Base-by-base conservation (phyloP, 2,797 vertebrate genomes). In the Gallirallus australis region DNA sequence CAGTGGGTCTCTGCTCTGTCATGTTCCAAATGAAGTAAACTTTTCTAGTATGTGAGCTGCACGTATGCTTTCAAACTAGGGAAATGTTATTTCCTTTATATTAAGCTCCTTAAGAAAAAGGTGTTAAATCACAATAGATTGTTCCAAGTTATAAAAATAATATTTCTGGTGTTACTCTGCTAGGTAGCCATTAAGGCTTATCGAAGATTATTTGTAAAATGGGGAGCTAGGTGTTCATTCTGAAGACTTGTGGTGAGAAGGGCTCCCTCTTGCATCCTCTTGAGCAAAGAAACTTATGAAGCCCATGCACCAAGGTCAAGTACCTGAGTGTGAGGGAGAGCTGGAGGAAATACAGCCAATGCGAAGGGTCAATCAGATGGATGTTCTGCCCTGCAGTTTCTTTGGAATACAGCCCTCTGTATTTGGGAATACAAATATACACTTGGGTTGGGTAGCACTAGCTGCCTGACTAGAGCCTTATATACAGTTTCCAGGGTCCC, bases 151-250 rank as follows among this genome's bases (percentile, higher is more conserved):
- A 76, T 75, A 86, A 80, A 81, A 89, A 47, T 85, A 68, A 37
- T 89, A 77, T 87, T 80, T 94, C 50, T 57, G 64, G n/a, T 91
- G 79, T 90, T 77, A 80, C 70, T 90, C 85, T 61, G 66, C 81
- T 79, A 86, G 89, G 70, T 77, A 87, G 91, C 82, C 94, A 16
- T 65, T 85, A 84, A 86, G 68, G 75, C n/a, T 77, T 91, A 86
- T 91, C 83, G 86, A 57, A 87, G 72, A 65, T 68, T 40, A 79
- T 92, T 72, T 94, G 75, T 68, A 57, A 86, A 94, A 68, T 24
- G 68, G 78, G 86, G 91, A 71, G 57, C 30, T 31, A 37, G 84
- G 80, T 31, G 40, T 92, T 70, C 86, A 68, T 80, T 79, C 5
- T 53, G 53, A 61, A 72, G 70, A 21, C 37, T 90, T 24, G 85